These are phyloP conservation scores for Anthonomus grandis DNA, from an alignment of 1,140 invertebrate species.

Conservation along the genomic window DNA sequence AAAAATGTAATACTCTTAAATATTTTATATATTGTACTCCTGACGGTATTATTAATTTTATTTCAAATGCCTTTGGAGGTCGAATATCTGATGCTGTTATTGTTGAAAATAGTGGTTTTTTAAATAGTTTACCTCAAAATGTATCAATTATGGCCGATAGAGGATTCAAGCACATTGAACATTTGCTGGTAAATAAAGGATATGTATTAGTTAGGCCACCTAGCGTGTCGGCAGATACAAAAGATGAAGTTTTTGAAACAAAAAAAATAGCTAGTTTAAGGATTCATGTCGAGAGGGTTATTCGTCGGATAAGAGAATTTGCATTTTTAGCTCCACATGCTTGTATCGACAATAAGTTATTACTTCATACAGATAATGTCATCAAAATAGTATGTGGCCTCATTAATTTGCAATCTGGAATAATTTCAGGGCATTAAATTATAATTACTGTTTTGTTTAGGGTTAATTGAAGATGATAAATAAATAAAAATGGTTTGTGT, in stretches of 20 bases:
- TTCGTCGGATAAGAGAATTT: conserved; percentile 38
- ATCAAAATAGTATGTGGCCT: conserved; percentile 18
- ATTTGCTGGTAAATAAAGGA: conserved; percentile 27
- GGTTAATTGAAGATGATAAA: no score
- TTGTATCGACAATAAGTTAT: conserved; percentile 25
- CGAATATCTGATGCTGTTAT: conserved; percentile 37
- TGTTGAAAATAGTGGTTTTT: conserved; percentile 39
- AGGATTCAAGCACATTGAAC: conserved; percentile 46
- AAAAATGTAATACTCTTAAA: conserved; percentile 47
- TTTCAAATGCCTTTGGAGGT: conserved; percentile 44
- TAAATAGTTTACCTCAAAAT: conserved; percentile 34
- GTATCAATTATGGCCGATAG: conserved; percentile 43
- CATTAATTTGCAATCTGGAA: conserved; percentile 10
- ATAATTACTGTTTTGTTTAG: no score
- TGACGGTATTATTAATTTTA: conserved; percentile 46
- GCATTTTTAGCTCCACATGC: conserved; percentile 32
- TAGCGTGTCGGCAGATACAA: conserved; percentile 37
- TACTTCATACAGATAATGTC: conserved; percentile 30
- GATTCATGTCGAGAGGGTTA: conserved; percentile 37
- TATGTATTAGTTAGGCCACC: conserved; percentile 46
- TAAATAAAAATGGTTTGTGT: no score
- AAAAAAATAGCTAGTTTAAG: conserved; percentile 40
- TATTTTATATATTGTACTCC: conserved; percentile 46
- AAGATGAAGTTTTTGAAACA: conserved; percentile 27
- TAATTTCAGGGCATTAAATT: no score